A percentile compares a stretch with the other conserved stretches of the same genome.
Conservation (phyloP, 2,888 invertebrate species). For the Pseudococcus longispinus region DNA sequence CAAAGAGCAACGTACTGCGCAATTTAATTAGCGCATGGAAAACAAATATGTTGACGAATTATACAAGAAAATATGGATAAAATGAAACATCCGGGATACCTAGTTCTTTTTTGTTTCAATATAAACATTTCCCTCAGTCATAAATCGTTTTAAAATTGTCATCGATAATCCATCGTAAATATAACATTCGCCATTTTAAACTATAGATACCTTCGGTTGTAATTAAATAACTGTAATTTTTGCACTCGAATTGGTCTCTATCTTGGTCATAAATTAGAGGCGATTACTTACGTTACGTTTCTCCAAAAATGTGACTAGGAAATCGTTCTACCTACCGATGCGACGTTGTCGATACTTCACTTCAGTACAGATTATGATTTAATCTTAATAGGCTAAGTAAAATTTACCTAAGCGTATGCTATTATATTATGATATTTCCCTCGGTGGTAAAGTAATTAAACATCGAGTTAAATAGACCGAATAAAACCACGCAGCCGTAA, state of each 20-base stretch:
- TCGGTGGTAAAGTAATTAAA: background rate
- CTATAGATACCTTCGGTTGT: background rate
- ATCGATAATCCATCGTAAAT: slow-evolving; percentile 3
- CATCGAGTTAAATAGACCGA: background rate
- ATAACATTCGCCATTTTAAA: background rate
- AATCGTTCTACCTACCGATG: background rate
- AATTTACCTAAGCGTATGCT: background rate
- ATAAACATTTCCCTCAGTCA: background rate
- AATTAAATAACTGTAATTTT: slow-evolving; percentile 28
- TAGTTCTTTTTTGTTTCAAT: background rate
- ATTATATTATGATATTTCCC: background rate
- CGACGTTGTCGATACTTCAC: background rate
- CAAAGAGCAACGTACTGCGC: background rate
- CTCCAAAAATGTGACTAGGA: background rate
- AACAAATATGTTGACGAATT: background rate
- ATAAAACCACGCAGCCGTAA: background rate
- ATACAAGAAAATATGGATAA: background rate
- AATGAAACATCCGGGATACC: background rate
- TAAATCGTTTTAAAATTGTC: background rate
- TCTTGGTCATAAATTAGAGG: slow-evolving; percentile 8
- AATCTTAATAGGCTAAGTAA: background rate
- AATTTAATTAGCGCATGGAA: background rate
- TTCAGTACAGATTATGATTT: background rate
- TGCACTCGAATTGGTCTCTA: background rate
- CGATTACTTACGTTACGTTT: background rate